Percentiles rank a stretch among this genome's conserved stretches.
These are phyloP conservation scores for Dipodomys spectabilis DNA, from an alignment of 2,113 vertebrate species.

Conservation along the genomic window DNA sequence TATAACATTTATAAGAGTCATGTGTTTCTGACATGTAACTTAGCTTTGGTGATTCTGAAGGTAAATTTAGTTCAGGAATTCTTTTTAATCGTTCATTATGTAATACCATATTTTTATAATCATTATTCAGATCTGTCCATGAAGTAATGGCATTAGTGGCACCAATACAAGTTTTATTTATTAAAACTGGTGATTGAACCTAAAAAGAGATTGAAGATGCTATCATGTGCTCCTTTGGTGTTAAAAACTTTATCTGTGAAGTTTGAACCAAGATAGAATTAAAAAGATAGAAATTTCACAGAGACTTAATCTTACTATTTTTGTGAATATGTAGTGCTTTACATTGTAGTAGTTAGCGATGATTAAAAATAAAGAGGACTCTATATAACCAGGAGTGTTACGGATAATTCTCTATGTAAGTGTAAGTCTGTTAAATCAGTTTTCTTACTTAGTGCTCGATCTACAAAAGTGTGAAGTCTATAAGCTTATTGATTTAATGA, in stretches of 20 bases:
- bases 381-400: conserved; percentile 5
- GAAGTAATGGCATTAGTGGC: neutral
- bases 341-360: neutral
- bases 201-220: conserved; percentile 4
- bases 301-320: conserved; percentile 27
- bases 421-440: neutral
- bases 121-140: conserved; percentile 16
- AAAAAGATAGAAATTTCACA: conserved; percentile 43
- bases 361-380: neutral
- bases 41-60: conserved; percentile 49
- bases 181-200: conserved; percentile 54
- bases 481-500: neutral
- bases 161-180: neutral
- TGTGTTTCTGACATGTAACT: conserved; percentile 27
- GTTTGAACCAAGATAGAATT: neutral
- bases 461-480: conserved; percentile 40
- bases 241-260: conserved; percentile 6
- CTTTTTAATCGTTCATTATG: too few relatives aligned
- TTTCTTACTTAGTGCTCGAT: conserved; percentile 27
- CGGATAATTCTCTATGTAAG: conserved; percentile 21
- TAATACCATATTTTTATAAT: neutral
- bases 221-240: neutral
- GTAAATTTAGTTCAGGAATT: conserved; percentile 46
- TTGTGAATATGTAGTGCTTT: conserved; percentile 18
- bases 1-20: conserved; percentile 20